phyloP scores from a whole-genome alignment of 2,888 invertebrate genomes.

The Rhyacophila evoluta region DNA sequence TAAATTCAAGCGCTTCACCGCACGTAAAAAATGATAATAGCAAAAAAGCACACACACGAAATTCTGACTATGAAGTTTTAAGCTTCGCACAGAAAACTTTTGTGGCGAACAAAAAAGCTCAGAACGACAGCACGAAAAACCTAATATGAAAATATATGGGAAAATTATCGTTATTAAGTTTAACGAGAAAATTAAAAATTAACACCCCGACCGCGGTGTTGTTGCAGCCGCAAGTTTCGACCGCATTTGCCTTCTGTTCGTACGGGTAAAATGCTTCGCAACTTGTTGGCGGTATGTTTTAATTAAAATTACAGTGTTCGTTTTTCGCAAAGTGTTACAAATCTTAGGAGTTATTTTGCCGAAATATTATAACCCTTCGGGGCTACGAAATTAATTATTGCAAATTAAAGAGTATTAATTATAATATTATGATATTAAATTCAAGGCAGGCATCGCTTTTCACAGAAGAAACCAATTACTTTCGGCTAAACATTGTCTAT shows the following conservation, averaged over 20 bases:
- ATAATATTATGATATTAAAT: background rate
- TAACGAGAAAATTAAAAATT: slow-evolving; percentile 49
- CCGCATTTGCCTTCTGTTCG: background rate
- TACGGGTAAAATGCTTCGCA: background rate
- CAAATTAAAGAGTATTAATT: slow-evolving; percentile 7
- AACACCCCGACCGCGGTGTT: slow-evolving; percentile 35
- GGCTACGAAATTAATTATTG: background rate
- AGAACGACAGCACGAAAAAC: background rate
- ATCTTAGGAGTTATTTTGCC: slow-evolving; percentile 12
- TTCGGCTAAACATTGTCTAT: background rate
- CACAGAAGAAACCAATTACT: background rate
- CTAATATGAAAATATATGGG: slow-evolving; percentile 47
- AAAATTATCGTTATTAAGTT: slow-evolving; percentile 41
- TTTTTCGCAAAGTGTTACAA: slow-evolving; percentile 23
- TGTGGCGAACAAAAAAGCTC: background rate
- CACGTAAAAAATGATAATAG: background rate
- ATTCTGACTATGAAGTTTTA: background rate
- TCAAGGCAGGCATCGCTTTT: background rate
- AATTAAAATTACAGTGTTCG: background rate
- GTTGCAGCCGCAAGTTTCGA: background rate
- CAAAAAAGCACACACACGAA: background rate
- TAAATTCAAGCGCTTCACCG: background rate
- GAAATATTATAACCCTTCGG: background rate
- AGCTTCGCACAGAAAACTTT: background rate
- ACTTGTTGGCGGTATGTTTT: slow-evolving; percentile 10